phyloP scores from a whole-genome alignment of 1,140 invertebrate species.

The Apis florea region DNA sequence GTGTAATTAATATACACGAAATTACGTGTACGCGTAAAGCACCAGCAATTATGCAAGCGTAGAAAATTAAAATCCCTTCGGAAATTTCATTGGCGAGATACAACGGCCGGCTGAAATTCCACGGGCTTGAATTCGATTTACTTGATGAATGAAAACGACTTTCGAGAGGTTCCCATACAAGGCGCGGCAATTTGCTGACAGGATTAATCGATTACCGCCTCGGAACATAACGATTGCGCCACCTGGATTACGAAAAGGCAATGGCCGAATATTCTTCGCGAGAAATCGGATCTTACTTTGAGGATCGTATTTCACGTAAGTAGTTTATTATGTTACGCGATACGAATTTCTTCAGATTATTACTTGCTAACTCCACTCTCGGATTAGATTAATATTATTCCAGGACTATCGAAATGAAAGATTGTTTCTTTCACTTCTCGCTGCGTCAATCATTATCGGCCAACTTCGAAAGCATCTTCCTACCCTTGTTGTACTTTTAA shows the following conservation, averaged over 20 bases:
- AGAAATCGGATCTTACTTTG: not conserved
- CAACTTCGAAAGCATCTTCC: too few relatives aligned
- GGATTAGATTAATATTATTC: too few relatives aligned
- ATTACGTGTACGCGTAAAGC: not conserved
- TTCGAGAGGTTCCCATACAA: constrained; percentile 34
- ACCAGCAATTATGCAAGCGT: not conserved
- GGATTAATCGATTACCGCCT: constrained; percentile 34
- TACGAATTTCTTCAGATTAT: too few relatives aligned
- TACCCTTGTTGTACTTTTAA: too few relatives aligned
- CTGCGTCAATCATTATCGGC: too few relatives aligned
- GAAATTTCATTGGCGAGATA: not conserved
- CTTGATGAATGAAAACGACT: constrained; percentile 31
- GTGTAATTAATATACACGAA: not conserved
- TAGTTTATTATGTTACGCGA: too few relatives aligned
- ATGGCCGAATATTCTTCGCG: not conserved
- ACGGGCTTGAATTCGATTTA: constrained; percentile 25
- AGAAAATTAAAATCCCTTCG: constrained; percentile 16
- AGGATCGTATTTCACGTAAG: too few relatives aligned
- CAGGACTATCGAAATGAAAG: too few relatives aligned
- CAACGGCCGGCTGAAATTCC: constrained; percentile 7
- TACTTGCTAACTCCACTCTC: too few relatives aligned
- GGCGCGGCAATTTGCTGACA: constrained; percentile 33
- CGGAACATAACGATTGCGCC: constrained; percentile 17
- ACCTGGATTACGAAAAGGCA: constrained; percentile 11
- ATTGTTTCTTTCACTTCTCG: too few relatives aligned